Evolutionary conservation across 2,797 vertebrate species (phyloP), one percentile per base, ranked within the genome.

Genomic region (Enteromius fasciolatus): DNA sequence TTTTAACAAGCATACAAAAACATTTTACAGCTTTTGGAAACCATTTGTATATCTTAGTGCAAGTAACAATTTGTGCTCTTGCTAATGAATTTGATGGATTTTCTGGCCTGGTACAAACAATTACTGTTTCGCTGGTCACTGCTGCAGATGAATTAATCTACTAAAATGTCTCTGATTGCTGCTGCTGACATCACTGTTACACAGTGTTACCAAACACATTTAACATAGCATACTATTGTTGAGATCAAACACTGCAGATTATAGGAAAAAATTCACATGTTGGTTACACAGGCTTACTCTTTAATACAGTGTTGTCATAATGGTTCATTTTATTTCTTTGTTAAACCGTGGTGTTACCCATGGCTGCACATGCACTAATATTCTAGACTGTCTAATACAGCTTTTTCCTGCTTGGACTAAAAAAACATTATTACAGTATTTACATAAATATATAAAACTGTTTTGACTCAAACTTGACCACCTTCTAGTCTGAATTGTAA

Each of bases 11-110:
- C 46, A 33, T 17, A 36, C 18, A 18, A 67, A 5, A 28, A 57
- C 33, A 75, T 57, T 57, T 75, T 4, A 14, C 28, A 23, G 73
- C 52, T 75, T 59, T 59, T 36, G 18, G 9, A 36, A 33, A 17
- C 28, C 23, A 69, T 17, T 69, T 50, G 46, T 52, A 33, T 5
- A 20, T 28, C 10, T n/a, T 36, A 17, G n/a, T 25, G 0, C 52
- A 41, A 76, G 11, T 61, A 41, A 41, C 1, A 25, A 28, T 61
- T 28, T 76, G 14, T 41, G 14, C 11, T 28, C 73, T 76, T 59
- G 50, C 31, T 54, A 18, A 76, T 76, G 20, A 25, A 59, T 59
- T 41, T 39, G 33, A 25, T 76, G 54, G 12, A 18, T 76, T 76
- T 76, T 61, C 14, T 76, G 52, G 73, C 15, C 33, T 3, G 8